A percentile compares a stretch with the other conserved stretches of the same genome.
phyloP scores from a whole-genome alignment of 2,888 invertebrate genomes.

The Drosophila infuscata region DNA sequence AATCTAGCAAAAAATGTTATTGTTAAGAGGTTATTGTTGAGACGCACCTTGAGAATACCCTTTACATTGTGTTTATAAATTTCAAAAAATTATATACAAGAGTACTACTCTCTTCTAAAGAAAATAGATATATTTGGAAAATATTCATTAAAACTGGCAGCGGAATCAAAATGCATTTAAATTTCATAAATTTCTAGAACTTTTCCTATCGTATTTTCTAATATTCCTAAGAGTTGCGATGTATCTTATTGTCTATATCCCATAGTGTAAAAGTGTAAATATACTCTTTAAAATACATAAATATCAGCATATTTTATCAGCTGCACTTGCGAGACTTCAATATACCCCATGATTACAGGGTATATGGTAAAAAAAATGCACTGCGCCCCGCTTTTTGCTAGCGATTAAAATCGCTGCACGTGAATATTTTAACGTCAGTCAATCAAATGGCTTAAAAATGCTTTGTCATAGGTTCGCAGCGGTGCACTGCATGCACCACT shows the following conservation, averaged over 20 bases:
- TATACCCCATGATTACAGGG: constrained; percentile 20
- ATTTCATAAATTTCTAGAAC: not conserved
- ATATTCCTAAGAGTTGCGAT: not conserved
- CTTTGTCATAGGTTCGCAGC: constrained; percentile 75
- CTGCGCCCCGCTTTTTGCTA: constrained; percentile 57
- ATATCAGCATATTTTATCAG: not conserved
- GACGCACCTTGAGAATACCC: constrained; percentile 1
- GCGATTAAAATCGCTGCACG: constrained; percentile 77
- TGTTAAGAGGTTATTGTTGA: too few relatives aligned
- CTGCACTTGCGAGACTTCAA: too few relatives aligned
- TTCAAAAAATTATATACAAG: not conserved
- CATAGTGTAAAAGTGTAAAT: too few relatives aligned
- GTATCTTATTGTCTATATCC: not conserved
- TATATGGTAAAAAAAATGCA: constrained; percentile 52
- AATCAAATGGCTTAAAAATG: constrained; percentile 82
- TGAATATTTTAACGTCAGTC: constrained; percentile 82
- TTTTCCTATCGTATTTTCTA: not conserved
- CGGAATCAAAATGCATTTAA: not conserved
- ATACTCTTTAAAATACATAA: not conserved
- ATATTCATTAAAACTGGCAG: not conserved
- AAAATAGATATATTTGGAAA: too few relatives aligned
- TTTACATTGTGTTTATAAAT: not conserved
- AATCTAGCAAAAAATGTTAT: constrained; percentile 6
- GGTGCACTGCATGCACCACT: constrained; percentile 15
- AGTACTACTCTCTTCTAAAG: too few relatives aligned